Evolutionary conservation across 2,797 vertebrate genomes (phyloP).

Genomic region (Cygnus olor): DNA sequence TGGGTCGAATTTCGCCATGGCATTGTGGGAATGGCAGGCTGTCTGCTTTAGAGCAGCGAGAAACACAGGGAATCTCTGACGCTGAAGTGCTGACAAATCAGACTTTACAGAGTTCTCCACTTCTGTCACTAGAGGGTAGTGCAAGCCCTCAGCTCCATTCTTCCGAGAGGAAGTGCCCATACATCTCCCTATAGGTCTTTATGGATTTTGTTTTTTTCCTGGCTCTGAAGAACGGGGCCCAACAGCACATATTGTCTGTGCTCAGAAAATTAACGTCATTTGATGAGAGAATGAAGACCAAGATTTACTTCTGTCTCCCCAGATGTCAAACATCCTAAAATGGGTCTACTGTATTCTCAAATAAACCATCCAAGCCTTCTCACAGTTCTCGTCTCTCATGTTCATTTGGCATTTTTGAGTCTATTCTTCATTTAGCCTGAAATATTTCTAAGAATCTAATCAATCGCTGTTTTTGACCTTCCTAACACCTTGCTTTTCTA

Average conservation of each 20-base stretch:
- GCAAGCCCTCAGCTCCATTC: conserved; percentile 30
- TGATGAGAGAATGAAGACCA: not conserved
- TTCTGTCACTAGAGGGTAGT: conserved; percentile 72
- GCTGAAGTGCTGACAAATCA: not conserved
- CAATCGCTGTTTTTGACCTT: not conserved
- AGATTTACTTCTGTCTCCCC: not conserved
- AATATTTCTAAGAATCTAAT: conserved; percentile 24
- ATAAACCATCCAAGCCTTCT: not conserved
- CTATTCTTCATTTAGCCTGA: not conserved
- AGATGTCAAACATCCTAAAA: not conserved
- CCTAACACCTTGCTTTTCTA: not conserved
- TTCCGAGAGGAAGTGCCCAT: not conserved
- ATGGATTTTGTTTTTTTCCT: not conserved
- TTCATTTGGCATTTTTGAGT: not conserved
- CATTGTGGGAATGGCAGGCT: not conserved
- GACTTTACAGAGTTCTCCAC: not conserved
- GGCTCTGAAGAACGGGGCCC: not conserved
- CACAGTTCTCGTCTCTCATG: not conserved
- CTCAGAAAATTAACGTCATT: not conserved
- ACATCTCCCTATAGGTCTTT: not conserved
- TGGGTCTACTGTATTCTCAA: not conserved
- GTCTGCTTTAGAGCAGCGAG: not conserved
- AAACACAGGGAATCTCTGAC: not conserved
- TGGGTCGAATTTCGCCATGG: not conserved
- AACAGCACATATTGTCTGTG: not conserved